Evolutionary conservation across 2,797 vertebrate species (phyloP).

Genomic region (Enteromius radiatus): DNA sequence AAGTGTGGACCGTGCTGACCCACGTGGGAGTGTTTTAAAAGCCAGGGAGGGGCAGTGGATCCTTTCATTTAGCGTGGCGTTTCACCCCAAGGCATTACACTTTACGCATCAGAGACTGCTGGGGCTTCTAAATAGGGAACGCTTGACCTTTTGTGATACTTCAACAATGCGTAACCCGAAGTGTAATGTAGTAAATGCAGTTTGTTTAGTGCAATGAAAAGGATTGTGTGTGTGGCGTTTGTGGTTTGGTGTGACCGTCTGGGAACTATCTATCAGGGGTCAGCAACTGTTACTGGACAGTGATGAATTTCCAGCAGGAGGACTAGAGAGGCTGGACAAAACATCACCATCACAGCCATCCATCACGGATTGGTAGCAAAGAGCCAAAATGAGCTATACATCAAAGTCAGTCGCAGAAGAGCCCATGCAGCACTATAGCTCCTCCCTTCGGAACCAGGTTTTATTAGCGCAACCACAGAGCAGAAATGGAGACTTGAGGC

Average conservation of each 20-base stretch:
- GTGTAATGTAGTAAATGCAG: not conserved
- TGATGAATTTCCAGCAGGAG: slow-evolving; percentile 76
- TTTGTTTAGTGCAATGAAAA: not conserved
- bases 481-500: slow-evolving; percentile 31
- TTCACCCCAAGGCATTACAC: slow-evolving; percentile 9
- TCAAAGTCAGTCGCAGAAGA: slow-evolving; percentile 74
- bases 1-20: slow-evolving; percentile 1
- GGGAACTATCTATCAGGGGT: slow-evolving; percentile 53
- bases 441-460: slow-evolving; percentile 34
- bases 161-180: not conserved
- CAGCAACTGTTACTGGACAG: slow-evolving; percentile 77
- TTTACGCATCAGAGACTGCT: slow-evolving; percentile 13
- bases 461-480: slow-evolving; percentile 31
- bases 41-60: not conserved
- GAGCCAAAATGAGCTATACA: slow-evolving; percentile 78
- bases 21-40: slow-evolving; percentile 12
- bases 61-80: not conserved
- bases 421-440: slow-evolving; percentile 62
- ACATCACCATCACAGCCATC: slow-evolving; percentile 82
- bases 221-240: slow-evolving; percentile 4
- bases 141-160: slow-evolving; percentile 31
- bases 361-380: slow-evolving; percentile 73
- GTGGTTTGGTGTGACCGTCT: slow-evolving; percentile 40
- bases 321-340: slow-evolving; percentile 70
- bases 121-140: not conserved